Percentiles rank a stretch among this genome's conserved stretches.
phyloP scores from a whole-genome alignment of 2,888 invertebrate species.

The Lepidochrysops patricia region DNA sequence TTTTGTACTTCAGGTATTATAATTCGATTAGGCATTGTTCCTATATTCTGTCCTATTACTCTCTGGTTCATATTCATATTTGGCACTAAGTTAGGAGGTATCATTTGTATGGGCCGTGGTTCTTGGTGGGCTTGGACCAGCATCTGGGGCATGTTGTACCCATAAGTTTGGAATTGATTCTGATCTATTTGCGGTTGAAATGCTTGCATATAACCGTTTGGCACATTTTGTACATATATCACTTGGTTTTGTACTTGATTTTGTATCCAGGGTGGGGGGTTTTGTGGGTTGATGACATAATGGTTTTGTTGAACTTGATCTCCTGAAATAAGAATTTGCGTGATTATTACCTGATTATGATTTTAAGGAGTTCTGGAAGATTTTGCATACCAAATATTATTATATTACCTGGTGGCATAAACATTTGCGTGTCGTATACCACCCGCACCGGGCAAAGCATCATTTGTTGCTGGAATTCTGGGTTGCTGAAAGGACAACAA shows the following conservation, averaged over 20 bases:
- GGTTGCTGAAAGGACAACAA: slow-evolving; percentile 31
- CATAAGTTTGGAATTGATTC: slow-evolving; percentile 51
- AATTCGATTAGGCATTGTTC: slow-evolving; percentile 23
- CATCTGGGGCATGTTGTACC: slow-evolving; percentile 45
- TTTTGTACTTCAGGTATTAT: slow-evolving; percentile 20
- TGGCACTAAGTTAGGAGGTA: slow-evolving; percentile 23
- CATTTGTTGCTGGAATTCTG: slow-evolving; percentile 47
- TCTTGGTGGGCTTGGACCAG: slow-evolving; percentile 33
- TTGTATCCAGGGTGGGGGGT: slow-evolving; percentile 62
- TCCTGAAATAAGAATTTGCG: slow-evolving; percentile 37
- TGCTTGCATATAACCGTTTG: slow-evolving; percentile 45
- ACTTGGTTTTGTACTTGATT: slow-evolving; percentile 50
- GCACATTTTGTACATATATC: slow-evolving; percentile 54
- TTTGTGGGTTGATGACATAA: slow-evolving; percentile 55
- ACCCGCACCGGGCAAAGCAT: slow-evolving; percentile 55
- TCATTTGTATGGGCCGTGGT: slow-evolving; percentile 25
- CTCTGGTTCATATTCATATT: slow-evolving; percentile 25
- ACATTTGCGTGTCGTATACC: slow-evolving; percentile 56
- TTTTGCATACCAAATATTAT: not conserved
- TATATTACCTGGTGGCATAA: slow-evolving; percentile 50
- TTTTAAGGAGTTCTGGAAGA: not conserved
- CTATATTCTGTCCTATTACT: slow-evolving; percentile 20
- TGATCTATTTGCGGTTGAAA: slow-evolving; percentile 48
- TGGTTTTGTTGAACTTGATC: slow-evolving; percentile 55
- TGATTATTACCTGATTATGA: not conserved